A percentile compares a stretch with the other conserved stretches of the same genome.
These are phyloP conservation scores for Osmerus eperlanus DNA, from an alignment of 2,113 vertebrate species.

Conservation along the genomic window DNA sequence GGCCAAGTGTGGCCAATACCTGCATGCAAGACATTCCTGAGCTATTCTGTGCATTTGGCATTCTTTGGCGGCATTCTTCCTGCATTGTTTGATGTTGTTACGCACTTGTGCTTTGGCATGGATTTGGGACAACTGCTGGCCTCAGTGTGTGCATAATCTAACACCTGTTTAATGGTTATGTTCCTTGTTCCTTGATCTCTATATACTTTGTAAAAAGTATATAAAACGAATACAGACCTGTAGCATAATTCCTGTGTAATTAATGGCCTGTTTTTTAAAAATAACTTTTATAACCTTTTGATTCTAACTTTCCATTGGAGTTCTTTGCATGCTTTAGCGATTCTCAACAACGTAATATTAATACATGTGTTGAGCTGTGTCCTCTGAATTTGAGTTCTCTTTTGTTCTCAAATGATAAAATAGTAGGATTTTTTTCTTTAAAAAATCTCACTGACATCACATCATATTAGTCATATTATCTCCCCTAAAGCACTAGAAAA, in stretches of 20 bases:
- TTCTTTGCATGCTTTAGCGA: no score
- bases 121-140: constrained; percentile 34
- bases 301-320: no score
- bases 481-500: no score
- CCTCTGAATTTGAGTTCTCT: no score
- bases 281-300: not conserved
- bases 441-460: no score
- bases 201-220: constrained; percentile 32
- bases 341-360: no score
- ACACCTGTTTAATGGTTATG: constrained; percentile 54
- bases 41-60: constrained; percentile 28
- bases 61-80: constrained; percentile 26
- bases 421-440: no score
- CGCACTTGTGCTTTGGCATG: constrained; percentile 38
- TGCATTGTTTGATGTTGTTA: constrained; percentile 36
- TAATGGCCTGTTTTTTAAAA: constrained; percentile 25
- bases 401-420: no score
- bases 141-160: constrained; percentile 34
- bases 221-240: not conserved
- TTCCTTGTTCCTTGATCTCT: constrained; percentile 21
- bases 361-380: no score
- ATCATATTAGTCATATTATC: no score
- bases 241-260: constrained; percentile 18
- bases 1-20: constrained; percentile 33
- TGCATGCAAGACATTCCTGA: constrained; percentile 35